phyloP scores from a whole-genome alignment of 2,888 invertebrate species.

The Stomorhina lunata region DNA sequence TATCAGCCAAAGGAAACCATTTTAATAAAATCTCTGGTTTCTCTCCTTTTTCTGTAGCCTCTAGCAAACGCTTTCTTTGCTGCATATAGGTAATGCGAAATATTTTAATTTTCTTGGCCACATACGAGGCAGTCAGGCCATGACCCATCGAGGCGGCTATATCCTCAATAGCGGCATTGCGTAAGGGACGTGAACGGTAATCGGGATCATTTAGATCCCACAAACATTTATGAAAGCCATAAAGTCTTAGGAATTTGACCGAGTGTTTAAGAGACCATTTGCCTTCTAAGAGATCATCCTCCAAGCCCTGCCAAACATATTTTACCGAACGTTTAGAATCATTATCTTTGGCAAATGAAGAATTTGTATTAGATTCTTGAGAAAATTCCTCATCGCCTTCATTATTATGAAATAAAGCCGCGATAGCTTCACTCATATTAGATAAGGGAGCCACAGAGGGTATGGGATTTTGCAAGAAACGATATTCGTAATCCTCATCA shows the following conservation, averaged over 20 bases:
- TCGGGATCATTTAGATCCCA: slow-evolving; percentile 70
- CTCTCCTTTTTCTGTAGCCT: slow-evolving; percentile 66
- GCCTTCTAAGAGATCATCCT: slow-evolving; percentile 70
- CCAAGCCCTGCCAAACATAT: slow-evolving; percentile 69
- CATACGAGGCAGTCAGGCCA: slow-evolving; percentile 68
- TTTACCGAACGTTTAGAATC: slow-evolving; percentile 38
- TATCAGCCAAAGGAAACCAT: slow-evolving; percentile 72
- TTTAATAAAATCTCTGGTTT: slow-evolving; percentile 69
- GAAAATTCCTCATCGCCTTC: slow-evolving; percentile 15
- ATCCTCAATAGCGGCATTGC: slow-evolving; percentile 70
- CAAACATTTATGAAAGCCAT: slow-evolving; percentile 70
- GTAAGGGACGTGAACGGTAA: slow-evolving; percentile 68
- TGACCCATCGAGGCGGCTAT: slow-evolving; percentile 72
- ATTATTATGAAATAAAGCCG: slow-evolving; percentile 12
- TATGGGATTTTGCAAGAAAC: slow-evolving; percentile 55
- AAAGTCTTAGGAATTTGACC: slow-evolving; percentile 70
- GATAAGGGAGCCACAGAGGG: slow-evolving; percentile 54
- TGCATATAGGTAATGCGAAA: slow-evolving; percentile 73
- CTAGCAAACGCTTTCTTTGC: slow-evolving; percentile 70
- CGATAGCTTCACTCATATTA: slow-evolving; percentile 47
- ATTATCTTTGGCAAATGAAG: slow-evolving; percentile 12
- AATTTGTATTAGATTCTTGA: slow-evolving; percentile 2
- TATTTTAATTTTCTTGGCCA: slow-evolving; percentile 71
- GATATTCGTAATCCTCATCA: slow-evolving; percentile 46
- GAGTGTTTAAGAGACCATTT: slow-evolving; percentile 72